Evolutionary conservation across 2,113 vertebrate genomes (phyloP).

Genomic region (Trogon surrucura): DNA sequence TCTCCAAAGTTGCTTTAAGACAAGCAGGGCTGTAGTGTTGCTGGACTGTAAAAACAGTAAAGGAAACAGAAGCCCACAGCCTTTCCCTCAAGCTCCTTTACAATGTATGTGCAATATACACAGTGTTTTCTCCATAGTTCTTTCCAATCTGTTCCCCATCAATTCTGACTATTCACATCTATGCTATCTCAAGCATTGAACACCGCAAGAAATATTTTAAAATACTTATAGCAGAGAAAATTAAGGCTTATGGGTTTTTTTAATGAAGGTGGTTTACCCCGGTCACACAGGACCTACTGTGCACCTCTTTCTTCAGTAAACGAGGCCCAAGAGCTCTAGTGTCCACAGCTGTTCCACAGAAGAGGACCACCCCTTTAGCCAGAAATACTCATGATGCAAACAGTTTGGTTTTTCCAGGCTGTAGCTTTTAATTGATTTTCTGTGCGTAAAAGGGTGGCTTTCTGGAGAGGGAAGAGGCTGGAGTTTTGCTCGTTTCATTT

Average conservation of each 20-base stretch:
- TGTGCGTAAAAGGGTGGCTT: background rate
- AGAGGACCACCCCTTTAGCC: background rate
- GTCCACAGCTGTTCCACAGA: background rate
- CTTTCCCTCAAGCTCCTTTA: background rate
- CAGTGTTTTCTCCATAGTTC: background rate
- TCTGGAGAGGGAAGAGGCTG: background rate
- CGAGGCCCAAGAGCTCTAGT: background rate
- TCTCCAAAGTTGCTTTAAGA: background rate
- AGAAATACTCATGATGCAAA: background rate
- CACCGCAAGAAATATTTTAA: background rate
- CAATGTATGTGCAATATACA: background rate
- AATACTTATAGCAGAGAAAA: background rate
- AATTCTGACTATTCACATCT: background rate
- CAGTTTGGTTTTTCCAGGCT: background rate
- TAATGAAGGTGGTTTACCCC: background rate
- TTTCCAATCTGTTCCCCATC: background rate
- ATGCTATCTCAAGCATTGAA: background rate
- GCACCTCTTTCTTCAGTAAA: background rate
- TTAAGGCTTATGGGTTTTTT: background rate
- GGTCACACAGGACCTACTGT: background rate
- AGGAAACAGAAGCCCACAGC: background rate
- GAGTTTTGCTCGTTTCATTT: background rate
- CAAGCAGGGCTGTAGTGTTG: background rate
- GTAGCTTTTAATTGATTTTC: background rate
- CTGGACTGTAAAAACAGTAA: background rate